Evolutionary conservation across 1,140 invertebrate genomes (phyloP).

Genomic region (Aradophagus sp.): DNA sequence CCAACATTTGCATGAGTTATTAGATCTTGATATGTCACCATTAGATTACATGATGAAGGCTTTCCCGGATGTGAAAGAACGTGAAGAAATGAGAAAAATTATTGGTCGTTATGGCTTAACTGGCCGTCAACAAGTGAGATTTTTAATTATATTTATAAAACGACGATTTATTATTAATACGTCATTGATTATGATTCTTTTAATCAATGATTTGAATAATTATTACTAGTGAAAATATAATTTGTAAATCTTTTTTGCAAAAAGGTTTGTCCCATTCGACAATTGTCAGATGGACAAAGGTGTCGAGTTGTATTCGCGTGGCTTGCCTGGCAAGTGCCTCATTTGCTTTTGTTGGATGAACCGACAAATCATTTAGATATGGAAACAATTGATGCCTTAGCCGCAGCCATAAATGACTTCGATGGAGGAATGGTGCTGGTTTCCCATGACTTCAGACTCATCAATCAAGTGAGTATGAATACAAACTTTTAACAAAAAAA

Average conservation of each 20-base stretch:
- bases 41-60: conserved; percentile 98
- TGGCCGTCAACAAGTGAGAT: conserved; percentile 94
- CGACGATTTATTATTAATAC: too few relatives aligned
- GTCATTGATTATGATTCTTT: too few relatives aligned
- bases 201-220: too few relatives aligned
- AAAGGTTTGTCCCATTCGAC: conserved; percentile 96
- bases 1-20: conserved; percentile 97
- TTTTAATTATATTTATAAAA: too few relatives aligned
- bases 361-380: conserved; percentile 99
- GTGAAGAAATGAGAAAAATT: conserved; percentile 99
- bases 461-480: conserved; percentile 89
- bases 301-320: conserved; percentile 99
- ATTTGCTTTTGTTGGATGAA: conserved; percentile 95
- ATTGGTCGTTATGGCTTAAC: conserved; percentile 98
- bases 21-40: conserved; percentile 96
- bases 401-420: conserved; percentile 98
- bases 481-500: too few relatives aligned
- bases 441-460: conserved; percentile 98
- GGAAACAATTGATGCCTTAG: conserved; percentile 98
- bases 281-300: conserved; percentile 97
- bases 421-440: conserved; percentile 98
- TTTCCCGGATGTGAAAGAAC: conserved; percentile 98
- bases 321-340: conserved; percentile 96
- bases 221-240: too few relatives aligned
- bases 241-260: conserved; percentile 17